A percentile compares a stretch with the other conserved stretches of the same genome.
Conservation (phyloP, 2,888 invertebrate genomes). For the Drosophila neoperkinsi region DNA sequence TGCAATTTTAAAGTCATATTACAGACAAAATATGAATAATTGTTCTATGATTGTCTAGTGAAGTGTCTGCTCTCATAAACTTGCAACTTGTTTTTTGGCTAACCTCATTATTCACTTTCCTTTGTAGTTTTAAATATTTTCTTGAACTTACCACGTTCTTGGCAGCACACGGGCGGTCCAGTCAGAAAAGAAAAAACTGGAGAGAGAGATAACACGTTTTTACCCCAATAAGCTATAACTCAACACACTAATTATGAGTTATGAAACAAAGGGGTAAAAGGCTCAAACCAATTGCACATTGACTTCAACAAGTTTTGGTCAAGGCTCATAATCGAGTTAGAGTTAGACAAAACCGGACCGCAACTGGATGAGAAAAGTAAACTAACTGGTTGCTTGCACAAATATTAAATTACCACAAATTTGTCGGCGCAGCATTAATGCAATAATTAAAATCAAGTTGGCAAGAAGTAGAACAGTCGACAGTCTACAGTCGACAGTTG, state of each 20-base stretch:
- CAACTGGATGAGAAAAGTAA: slow-evolving; percentile 52
- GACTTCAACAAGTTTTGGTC: slow-evolving; percentile 64
- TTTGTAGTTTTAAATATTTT: slow-evolving; percentile 49
- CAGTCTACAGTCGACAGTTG: slow-evolving; percentile 21
- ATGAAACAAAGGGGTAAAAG: slow-evolving; percentile 62
- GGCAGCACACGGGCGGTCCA: slow-evolving; percentile 35
- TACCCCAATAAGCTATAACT: slow-evolving; percentile 67
- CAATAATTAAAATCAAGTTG: slow-evolving; percentile 80
- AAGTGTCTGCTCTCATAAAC: slow-evolving; percentile 44
- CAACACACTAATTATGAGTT: slow-evolving; percentile 72
- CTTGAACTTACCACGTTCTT: slow-evolving; percentile 42
- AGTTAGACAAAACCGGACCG: slow-evolving; percentile 46
- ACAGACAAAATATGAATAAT: slow-evolving; percentile 31
- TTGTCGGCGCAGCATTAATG: slow-evolving; percentile 77
- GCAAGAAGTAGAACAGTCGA: slow-evolving; percentile 49
- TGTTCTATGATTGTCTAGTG: slow-evolving; percentile 45
- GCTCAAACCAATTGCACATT: slow-evolving; percentile 66
- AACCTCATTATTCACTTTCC: slow-evolving; percentile 57
- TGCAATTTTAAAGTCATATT: slow-evolving; percentile 33
- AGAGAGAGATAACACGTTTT: slow-evolving; percentile 63
- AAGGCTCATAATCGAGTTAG: slow-evolving; percentile 50
- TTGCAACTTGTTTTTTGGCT: slow-evolving; percentile 42
- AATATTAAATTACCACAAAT: slow-evolving; percentile 80
- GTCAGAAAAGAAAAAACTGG: slow-evolving; percentile 7
- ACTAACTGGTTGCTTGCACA: slow-evolving; percentile 56